These are phyloP conservation scores for Pandemis corylana DNA, from an alignment of 2,888 invertebrate genomes.

Conservation along the genomic window DNA sequence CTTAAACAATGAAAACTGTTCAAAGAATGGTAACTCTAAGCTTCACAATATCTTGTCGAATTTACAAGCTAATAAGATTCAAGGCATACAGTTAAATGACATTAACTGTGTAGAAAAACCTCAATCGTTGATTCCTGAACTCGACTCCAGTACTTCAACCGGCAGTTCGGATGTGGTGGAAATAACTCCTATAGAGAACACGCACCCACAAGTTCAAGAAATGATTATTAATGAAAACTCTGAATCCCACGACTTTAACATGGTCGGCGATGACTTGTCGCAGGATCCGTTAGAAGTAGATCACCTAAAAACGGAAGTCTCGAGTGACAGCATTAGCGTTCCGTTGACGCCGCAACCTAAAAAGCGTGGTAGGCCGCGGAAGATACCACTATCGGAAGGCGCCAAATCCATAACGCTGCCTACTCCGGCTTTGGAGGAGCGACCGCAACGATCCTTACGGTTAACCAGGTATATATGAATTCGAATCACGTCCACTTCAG, in stretches of 20 bases:
- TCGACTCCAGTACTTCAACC: slow-evolving; percentile 71
- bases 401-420: slow-evolving; percentile 64
- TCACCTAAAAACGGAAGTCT: slow-evolving; percentile 54
- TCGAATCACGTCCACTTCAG: background rate
- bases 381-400: slow-evolving; percentile 71
- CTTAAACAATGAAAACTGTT: slow-evolving; percentile 76
- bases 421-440: slow-evolving; percentile 75
- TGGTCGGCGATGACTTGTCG: slow-evolving; percentile 69
- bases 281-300: slow-evolving; percentile 79
- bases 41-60: slow-evolving; percentile 78
- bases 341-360: slow-evolving; percentile 75
- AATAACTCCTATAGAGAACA: slow-evolving; percentile 62
- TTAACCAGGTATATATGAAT: slow-evolving; percentile 67
- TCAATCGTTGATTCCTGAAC: slow-evolving; percentile 59
- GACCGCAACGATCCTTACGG: slow-evolving; percentile 77
- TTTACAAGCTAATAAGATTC: slow-evolving; percentile 76
- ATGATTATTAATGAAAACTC: slow-evolving; percentile 79
- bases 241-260: slow-evolving; percentile 70
- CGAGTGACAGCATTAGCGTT: slow-evolving; percentile 54
- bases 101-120: slow-evolving; percentile 65
- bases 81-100: slow-evolving; percentile 66
- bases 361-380: slow-evolving; percentile 79
- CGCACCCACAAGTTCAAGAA: slow-evolving; percentile 67
- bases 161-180: slow-evolving; percentile 70
- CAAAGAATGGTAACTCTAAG: slow-evolving; percentile 83